Evolutionary conservation across 2,113 vertebrate species (phyloP), one percentile per base, ranked within the genome.

Genomic region (Rhinopomastus cyanomelas): DNA sequence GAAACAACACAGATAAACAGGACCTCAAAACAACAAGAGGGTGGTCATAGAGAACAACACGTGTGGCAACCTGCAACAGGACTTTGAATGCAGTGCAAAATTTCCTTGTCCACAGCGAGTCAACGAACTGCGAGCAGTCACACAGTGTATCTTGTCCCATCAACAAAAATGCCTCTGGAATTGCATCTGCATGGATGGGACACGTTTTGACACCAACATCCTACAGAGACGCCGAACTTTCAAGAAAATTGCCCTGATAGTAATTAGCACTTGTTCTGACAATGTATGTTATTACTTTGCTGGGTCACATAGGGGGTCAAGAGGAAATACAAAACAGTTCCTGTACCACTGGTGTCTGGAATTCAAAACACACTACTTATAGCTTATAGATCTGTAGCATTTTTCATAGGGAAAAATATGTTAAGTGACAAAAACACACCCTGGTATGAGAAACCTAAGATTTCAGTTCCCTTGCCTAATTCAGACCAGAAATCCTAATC

Each of bases 271-370:
- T 68, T 84, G 6, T 44, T 68, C 62, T 81, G 27, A 85, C 51
- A 49, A 49, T 5, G 5, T 5, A 3, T 5, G 2, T 42, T 76
- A 21, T 8, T 64, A 52, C 25, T 32, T 4, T 12, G 4, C 5
- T 57, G 2, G 2, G 12, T 66, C 62, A 82, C 19, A 5, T 26
- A 56, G 32, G 18, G 56, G 34, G 16, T 71, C 39, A 75, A 26
- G 57, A 18, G 7, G 5, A 62, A 78, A 13, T 5, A 69, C 6
- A 20, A 39, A 66, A 73, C 3, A 67, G 16, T 71, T 69, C 46
- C 27, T 0, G 0, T 25, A 74, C 11, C 30, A 60, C 34, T n/a
- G 26, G 6, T 2, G 1, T 48, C 22, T n/a, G 37, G 32, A 84
- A 72, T 75, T 48, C 52, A 23, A 74, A 76, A 68, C 6, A 49